Evolutionary conservation across 2,888 invertebrate genomes (phyloP), one percentile per base, ranked within the genome.

Genomic region (Orchestes rusci): DNA sequence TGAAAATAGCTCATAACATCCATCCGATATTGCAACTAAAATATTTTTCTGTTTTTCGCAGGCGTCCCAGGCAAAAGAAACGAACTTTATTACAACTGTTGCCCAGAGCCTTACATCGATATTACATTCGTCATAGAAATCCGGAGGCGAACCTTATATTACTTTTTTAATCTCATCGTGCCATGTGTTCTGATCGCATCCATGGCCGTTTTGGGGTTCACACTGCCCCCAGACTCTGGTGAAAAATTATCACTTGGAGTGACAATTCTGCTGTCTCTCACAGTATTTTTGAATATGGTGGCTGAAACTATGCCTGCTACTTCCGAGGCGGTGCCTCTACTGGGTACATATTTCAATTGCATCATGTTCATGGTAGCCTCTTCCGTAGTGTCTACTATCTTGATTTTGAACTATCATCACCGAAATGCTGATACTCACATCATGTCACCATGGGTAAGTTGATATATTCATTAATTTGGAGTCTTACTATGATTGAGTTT

Each of bases 311-410:
- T 96, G 92, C 95, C 95, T 59, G 93, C 93, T 64, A 95, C 95
- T 51, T 94, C 94, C 53, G 91, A 91, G 70, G 90, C 90, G 59
- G 90, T 91, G 64, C 89, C 89, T 57, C 23, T 23, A 23, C 23
- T 23, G 5, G 89, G 88, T 71, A 94, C 94, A 59, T 95, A 95
- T 76, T 96, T 96, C 80, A 95, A 95, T 77, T 94, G 94, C 76
- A 95, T 95, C 75, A 96, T 96, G 96, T 92, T 95, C 74, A 95
- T 95, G 94, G 94, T 95, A 73, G 94, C 95, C 63, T 90, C 94
- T 63, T 95, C 95, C 54, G 95, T 96, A 70, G 92, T 95, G 60
- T 80, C 94, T 63, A 96, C 96, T 41, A 94, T 96, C 58, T 85
- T 95, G 60, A 94, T 96, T 59, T 80, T 96, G 57, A 96, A 96